Base-by-base conservation (phyloP, 2,797 vertebrate genomes). In the Fistularia tabacaria region DNA sequence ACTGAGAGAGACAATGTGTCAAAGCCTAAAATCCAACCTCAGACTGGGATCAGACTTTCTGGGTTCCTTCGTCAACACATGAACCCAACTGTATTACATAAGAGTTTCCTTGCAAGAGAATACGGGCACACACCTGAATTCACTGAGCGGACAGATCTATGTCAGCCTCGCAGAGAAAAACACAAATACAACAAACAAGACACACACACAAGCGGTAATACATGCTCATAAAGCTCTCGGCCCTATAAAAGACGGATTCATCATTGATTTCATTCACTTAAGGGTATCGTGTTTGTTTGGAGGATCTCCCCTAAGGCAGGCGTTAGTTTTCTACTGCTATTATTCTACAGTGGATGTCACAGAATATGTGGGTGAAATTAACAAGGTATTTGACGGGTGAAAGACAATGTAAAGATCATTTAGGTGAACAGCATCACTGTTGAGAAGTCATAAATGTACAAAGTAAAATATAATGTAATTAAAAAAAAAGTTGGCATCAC, bases 21-120 rank as follows among this genome's bases (percentile, higher is more conserved):
- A 46, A 56, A 81, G 79, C 53, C 80, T 81, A 79, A 76, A 81
- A 83, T 79, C 76, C 72, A 54, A 68, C 71, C 76, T 66, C 46
- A 43, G 11, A 65, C 46, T 11, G 51, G 50, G 52, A 10, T 25
- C 37, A 13, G 68, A 57, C 63, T 51, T 48, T 14, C 50, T 37
- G 54, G 69, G 62, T 66, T 59, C 60, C 65, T 45, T 25, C 25
- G 25, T 41, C 11, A 10, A 64, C 77, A 77, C 69, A 62, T 77
- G 73, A 83, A 66, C 66, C 53, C 74, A 51, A 65, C 57, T 12
- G 61, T 57, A 44, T 88, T 87, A 84, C 65, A 36, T 85, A 86
- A 88, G 57, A 62, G 50, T 14, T 69, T 50, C 12, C 60, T 64
- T 69, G 52, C 62, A 62, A 72, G 62, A 51, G 60, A 49, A 14